Conservation (phyloP, 2,113 vertebrate genomes). For the Pavo muticus region DNA sequence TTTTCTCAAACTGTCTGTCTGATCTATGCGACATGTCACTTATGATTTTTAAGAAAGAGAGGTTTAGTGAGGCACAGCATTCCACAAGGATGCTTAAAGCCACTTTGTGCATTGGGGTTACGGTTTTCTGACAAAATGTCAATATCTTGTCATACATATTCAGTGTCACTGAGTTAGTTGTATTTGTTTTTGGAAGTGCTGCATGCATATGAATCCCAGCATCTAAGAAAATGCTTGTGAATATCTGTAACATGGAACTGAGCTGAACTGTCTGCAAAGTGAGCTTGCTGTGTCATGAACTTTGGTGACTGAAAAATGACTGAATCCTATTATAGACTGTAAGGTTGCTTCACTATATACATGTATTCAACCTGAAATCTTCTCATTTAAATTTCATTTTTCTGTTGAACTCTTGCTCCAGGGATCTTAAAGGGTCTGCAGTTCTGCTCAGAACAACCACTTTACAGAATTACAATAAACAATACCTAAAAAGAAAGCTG, state of each 20-base stretch:
- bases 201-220: not conserved
- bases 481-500: not conserved
- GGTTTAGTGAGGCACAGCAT: not conserved
- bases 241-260: not conserved
- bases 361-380: not conserved
- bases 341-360: accelerated
- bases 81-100: slow-evolving; percentile 41
- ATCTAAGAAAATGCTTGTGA: not conserved
- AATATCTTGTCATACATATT: slow-evolving; percentile 50
- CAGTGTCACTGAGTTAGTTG: slow-evolving; percentile 20
- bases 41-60: slow-evolving; percentile 11
- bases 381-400: not conserved
- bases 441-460: not conserved
- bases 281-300: not conserved
- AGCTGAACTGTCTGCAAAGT: not conserved
- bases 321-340: not conserved
- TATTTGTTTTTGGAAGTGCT: not conserved
- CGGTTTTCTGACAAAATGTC: slow-evolving; percentile 65
- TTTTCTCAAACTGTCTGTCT: slow-evolving; percentile 9
- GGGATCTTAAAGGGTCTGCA: not conserved
- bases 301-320: not conserved
- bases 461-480: not conserved
- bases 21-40: slow-evolving; percentile 15
- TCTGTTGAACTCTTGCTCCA: not conserved
- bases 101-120: not conserved